These are phyloP conservation scores for Oryctes rhinoceros DNA, from an alignment of 1,140 invertebrate genomes.

Conservation along the genomic window DNA sequence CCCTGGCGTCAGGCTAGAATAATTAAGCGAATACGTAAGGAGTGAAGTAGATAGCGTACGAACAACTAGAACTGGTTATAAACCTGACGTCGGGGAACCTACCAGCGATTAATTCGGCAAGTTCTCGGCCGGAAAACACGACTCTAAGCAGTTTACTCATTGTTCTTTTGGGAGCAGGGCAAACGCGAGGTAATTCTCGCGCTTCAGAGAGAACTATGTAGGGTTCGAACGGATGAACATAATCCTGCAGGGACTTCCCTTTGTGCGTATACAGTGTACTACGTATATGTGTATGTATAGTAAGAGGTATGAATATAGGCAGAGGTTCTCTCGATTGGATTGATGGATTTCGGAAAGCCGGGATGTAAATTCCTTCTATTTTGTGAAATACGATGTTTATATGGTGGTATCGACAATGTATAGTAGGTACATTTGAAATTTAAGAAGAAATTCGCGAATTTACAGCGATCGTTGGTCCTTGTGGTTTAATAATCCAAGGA, in stretches of 20 bases:
- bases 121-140: background rate
- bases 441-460: no score
- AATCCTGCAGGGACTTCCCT: background rate
- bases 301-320: no score
- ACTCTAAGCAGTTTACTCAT: constrained; percentile 1
- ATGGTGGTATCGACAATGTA: no score
- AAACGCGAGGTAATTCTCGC: background rate
- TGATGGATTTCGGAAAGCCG: background rate
- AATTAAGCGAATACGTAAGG: no score
- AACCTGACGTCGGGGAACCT: background rate
- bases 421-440: no score
- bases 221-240: background rate
- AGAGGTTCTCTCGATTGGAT: background rate
- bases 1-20: no score
- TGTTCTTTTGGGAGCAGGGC: background rate
- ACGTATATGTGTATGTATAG: no score
- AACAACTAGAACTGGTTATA: no score
- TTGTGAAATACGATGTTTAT: no score
- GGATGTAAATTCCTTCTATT: background rate
- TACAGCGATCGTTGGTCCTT: no score
- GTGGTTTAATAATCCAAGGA: no score
- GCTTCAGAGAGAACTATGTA: background rate
- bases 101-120: constrained; percentile 3
- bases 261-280: background rate
- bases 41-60: no score